phyloP scores from a whole-genome alignment of 2,113 vertebrate genomes.

The Irena cyanogastra region DNA sequence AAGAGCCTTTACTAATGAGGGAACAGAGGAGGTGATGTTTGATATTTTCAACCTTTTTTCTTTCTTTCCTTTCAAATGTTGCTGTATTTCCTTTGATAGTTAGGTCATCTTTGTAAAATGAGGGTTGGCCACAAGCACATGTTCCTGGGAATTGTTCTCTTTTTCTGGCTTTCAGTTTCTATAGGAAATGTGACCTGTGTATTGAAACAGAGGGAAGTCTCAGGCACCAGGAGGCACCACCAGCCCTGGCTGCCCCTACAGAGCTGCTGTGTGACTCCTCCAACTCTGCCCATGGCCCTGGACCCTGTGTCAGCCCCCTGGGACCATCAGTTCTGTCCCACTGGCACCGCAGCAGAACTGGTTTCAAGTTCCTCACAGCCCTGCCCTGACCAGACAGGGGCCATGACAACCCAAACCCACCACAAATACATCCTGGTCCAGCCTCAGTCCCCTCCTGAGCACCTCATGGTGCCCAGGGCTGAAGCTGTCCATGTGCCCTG shows the following conservation, averaged over 20 bases:
- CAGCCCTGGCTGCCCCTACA: not conserved
- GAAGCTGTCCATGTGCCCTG: not conserved
- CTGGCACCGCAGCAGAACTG: fast-evolving
- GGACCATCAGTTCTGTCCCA: not conserved
- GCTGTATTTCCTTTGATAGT: not conserved
- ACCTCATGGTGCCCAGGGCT: not conserved
- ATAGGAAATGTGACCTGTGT: not conserved
- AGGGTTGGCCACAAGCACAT: not conserved
- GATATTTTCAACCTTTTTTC: not conserved
- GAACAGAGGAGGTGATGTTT: not conserved
- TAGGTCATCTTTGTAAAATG: not conserved
- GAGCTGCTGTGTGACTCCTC: not conserved
- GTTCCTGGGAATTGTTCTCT: not conserved
- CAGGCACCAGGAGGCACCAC: not conserved
- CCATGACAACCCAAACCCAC: not conserved
- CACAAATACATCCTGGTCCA: not conserved
- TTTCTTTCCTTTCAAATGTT: not conserved
- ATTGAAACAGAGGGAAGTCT: not conserved
- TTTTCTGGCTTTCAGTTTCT: not conserved
- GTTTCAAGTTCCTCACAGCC: not conserved
- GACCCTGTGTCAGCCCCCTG: not conserved
- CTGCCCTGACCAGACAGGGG: not conserved
- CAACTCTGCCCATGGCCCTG: not conserved
- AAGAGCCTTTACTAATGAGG: not conserved
- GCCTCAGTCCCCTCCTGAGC: not conserved